Conservation (phyloP, 2,888 invertebrate species). For the Andrena marginata region DNA sequence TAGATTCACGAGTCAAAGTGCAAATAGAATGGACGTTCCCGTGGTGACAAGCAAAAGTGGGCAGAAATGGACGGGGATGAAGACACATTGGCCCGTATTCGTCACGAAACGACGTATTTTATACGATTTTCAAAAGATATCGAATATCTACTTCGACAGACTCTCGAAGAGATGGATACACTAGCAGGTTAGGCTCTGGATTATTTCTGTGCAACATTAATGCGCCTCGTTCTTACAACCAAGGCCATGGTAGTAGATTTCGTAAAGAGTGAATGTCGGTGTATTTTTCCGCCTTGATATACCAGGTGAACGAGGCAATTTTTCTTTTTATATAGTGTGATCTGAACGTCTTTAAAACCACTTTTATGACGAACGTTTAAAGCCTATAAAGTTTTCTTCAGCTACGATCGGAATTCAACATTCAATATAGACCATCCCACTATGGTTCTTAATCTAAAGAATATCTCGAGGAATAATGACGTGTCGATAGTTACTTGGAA, state of each 20-base stretch:
- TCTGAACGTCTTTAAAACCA: background rate
- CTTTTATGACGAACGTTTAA: conserved; percentile 12
- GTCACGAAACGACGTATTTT: conserved; percentile 20
- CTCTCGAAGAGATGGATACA: background rate
- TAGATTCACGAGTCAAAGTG: conserved; percentile 14
- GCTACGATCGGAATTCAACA: conserved; percentile 7
- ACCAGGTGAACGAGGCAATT: conserved; percentile 11
- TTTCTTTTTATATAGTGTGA: background rate
- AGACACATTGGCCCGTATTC: conserved; percentile 46
- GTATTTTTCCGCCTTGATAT: conserved; percentile 1
- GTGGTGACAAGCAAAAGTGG: conserved; percentile 41
- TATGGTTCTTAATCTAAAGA: conserved; percentile 26
- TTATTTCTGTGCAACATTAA: conserved; percentile 24
- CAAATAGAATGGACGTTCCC: conserved; percentile 48
- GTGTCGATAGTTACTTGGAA: conserved; percentile 15
- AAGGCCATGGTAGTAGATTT: conserved; percentile 12
- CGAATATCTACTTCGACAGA: conserved; percentile 23
- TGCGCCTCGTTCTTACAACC: background rate
- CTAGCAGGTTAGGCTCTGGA: conserved; percentile 30
- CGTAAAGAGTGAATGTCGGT: conserved; percentile 12
- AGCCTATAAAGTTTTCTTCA: background rate
- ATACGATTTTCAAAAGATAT: conserved; percentile 6
- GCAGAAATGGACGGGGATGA: conserved; percentile 64
- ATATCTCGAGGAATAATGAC: conserved; percentile 33
- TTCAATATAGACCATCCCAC: background rate